These are phyloP conservation scores for Tinea pellionella DNA, from an alignment of 2,888 invertebrate genomes.

Conservation along the genomic window DNA sequence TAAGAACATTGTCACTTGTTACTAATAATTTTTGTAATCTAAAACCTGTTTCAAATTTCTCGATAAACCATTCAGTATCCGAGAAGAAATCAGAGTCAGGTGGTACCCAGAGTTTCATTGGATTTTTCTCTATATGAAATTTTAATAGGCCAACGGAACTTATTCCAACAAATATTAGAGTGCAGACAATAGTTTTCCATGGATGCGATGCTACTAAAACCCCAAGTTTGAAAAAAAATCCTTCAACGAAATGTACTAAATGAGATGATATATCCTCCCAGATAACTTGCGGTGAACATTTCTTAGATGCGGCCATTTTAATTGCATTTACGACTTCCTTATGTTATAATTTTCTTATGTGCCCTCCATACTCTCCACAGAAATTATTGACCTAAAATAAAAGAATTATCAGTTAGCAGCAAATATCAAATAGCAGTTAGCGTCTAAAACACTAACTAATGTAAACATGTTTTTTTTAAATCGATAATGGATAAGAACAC, in stretches of 20 bases:
- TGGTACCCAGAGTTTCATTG: constrained; percentile 81
- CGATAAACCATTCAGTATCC: constrained; percentile 79
- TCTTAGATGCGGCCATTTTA: constrained; percentile 41
- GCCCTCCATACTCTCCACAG: too few species aligned
- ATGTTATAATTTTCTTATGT: too few species aligned
- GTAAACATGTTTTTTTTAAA: too few species aligned
- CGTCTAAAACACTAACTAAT: too few species aligned
- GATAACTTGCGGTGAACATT: constrained; percentile 44
- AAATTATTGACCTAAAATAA: too few species aligned
- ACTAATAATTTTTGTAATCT: constrained; percentile 72
- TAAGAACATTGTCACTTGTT: constrained; percentile 75
- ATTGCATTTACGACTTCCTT: too few species aligned
- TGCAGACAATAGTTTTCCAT: constrained; percentile 68
- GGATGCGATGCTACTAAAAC: constrained; percentile 70
- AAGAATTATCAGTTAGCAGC: too few species aligned
- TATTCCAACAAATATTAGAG: constrained; percentile 65
- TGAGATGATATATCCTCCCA: constrained; percentile 53
- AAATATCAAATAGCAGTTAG: too few species aligned
- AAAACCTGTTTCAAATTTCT: constrained; percentile 73
- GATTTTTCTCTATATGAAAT: constrained; percentile 80
- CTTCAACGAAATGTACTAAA: constrained; percentile 53
- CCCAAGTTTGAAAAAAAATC: constrained; percentile 70
- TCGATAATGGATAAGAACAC: too few species aligned
- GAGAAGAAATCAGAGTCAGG: constrained; percentile 75
- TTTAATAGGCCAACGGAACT: constrained; percentile 72